Conservation (phyloP, 1,140 invertebrate species). For the Amphibalanus amphitrite region DNA sequence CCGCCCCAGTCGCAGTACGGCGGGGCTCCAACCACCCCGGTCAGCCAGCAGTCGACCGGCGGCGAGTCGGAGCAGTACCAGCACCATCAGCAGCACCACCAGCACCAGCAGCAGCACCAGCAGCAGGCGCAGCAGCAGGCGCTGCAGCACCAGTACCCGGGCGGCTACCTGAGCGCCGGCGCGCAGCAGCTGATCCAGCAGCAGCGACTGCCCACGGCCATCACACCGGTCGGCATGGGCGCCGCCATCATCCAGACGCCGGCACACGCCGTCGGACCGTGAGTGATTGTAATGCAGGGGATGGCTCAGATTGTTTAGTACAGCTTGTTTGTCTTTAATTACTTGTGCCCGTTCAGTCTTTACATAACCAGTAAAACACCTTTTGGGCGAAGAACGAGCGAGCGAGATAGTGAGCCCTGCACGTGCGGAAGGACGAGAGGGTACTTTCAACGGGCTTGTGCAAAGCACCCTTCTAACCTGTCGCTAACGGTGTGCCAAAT, state of each 20-base stretch:
- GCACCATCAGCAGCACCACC: not conserved
- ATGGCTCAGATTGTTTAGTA: too few species aligned
- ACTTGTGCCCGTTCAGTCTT: too few species aligned
- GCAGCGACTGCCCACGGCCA: slow-evolving; percentile 4
- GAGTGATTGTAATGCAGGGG: not conserved
- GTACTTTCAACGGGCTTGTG: too few species aligned
- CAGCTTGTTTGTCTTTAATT: too few species aligned
- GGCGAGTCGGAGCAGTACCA: not conserved
- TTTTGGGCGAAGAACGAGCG: too few species aligned
- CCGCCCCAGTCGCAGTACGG: not conserved
- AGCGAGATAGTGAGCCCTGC: too few species aligned
- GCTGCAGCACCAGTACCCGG: slow-evolving; percentile 1
- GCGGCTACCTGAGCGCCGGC: not conserved
- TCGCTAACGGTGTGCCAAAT: too few species aligned
- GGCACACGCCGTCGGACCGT: not conserved
- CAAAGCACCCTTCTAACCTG: too few species aligned
- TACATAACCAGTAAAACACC: too few species aligned
- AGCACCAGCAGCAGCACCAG: not conserved
- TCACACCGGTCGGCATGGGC: not conserved
- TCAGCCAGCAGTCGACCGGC: not conserved
- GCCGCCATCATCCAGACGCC: not conserved
- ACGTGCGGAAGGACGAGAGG: too few species aligned
- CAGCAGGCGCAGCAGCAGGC: not conserved
- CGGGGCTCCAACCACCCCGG: not conserved
- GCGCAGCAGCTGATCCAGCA: slow-evolving; percentile 1